Evolutionary conservation across 2,797 vertebrate species (phyloP).

Genomic region (Mallotus villosus): DNA sequence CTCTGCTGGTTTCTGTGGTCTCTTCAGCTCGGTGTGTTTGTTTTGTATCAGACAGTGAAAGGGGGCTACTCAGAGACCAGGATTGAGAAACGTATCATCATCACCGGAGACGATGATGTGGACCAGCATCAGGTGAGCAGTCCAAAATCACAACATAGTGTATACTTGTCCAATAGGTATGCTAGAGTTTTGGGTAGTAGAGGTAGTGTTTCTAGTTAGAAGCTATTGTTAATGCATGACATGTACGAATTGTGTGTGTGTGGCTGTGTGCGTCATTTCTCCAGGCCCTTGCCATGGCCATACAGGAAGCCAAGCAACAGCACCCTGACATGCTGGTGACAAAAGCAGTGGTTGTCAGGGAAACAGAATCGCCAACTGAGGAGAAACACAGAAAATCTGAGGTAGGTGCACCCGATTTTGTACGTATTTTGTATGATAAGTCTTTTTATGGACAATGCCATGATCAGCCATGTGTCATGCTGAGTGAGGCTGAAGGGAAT

Average conservation of each 20-base stretch:
- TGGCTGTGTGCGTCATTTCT: neutral
- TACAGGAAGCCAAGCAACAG: constrained; percentile 97
- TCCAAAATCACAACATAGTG: neutral
- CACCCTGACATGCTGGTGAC: constrained; percentile 99
- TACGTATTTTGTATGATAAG: neutral
- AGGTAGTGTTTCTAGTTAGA: neutral
- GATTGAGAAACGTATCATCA: constrained; percentile 99
- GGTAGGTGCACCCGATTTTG: constrained; percentile 64
- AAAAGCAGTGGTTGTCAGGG: constrained; percentile 98
- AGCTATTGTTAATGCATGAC: neutral
- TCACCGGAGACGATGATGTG: constrained; percentile 96
- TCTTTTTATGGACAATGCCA: neutral
- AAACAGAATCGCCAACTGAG: constrained; percentile 92
- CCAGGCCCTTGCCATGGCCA: constrained; percentile 96
- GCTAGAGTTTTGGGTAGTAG: neutral
- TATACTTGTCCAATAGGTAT: neutral
- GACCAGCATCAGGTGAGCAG: constrained; percentile 92
- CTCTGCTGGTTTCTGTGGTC: neutral
- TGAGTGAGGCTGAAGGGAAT: neutral
- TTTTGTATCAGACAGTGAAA: constrained; percentile 88
- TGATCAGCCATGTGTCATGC: neutral
- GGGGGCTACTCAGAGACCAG: constrained; percentile 98
- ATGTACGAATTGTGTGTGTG: neutral
- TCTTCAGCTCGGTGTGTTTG: neutral
- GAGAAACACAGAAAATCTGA: constrained; percentile 86